These are phyloP conservation scores for Brachymystax lenok DNA, from an alignment of 2,797 vertebrate species.

Conservation along the genomic window DNA sequence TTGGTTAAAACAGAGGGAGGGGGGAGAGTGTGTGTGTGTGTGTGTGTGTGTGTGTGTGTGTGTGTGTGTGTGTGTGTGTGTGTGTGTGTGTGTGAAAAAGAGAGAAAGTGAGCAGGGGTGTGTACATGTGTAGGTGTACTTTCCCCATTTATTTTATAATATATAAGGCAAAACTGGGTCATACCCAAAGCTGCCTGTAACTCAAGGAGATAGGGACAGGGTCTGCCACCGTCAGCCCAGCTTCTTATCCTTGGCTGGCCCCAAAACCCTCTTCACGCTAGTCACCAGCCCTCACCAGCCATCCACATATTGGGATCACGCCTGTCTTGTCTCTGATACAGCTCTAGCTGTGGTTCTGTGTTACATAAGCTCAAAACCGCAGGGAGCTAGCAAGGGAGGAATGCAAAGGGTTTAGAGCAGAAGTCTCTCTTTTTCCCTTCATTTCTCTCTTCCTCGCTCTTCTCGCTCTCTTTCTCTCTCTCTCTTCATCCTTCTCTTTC, in stretches of 20 bases:
- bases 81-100: background rate
- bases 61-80: background rate
- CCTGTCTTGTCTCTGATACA: background rate
- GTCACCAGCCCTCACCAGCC: background rate
- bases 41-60: background rate
- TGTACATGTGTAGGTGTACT: constrained; percentile 9
- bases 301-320: background rate
- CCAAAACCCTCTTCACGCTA: constrained; percentile 2
- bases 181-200: background rate
- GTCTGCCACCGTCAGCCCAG: background rate
- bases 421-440: constrained; percentile 2
- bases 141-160: constrained; percentile 16
- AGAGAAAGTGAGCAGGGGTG: background rate
- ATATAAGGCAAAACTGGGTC: constrained; percentile 8
- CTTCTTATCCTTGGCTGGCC: constrained; percentile 9
- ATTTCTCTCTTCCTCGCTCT: background rate
- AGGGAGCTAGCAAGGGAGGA: background rate
- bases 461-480: background rate
- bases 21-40: background rate
- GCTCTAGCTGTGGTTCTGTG: background rate
- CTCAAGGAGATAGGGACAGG: background rate
- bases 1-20: too few species aligned
- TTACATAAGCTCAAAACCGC: background rate
- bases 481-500: background rate
- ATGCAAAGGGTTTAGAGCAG: background rate